Base-by-base conservation (phyloP, 2,888 invertebrate species). In the Pandemis heparana region DNA sequence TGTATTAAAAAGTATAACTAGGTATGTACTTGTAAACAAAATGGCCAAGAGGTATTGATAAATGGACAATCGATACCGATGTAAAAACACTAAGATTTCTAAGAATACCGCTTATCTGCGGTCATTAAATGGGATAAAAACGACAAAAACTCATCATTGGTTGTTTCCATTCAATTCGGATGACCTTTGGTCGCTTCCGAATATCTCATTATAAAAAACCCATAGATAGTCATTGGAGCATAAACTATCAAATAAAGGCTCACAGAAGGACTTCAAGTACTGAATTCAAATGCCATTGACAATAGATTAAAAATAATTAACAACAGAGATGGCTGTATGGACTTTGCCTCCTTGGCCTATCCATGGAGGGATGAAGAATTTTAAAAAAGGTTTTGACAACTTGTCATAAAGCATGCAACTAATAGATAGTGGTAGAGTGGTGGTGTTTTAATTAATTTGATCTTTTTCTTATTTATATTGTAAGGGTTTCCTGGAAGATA, bases 111-210 rank as follows among this genome's bases (percentile, higher is more conserved):
- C 38, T 53, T n/a, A 56, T 63, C 56, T 32, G 71, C 61, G 62
- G 72, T 72, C 43, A 8, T 53, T 18, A n/a, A n/a, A 53, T 16
- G 9, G 8, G 7, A 18, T 62, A 62, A 62, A 70, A 32, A 53
- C 10, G 51, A 53, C 39, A 51, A 51, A 62, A 46, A 14, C 5
- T 51, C 39, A 61, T 62, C 32, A 46, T n/a, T 48, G 38, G 8
- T 48, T 38, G 53, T 8, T 18, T 18, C 16, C 53, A 18, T 53
- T 53, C 53, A 53, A 53, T 53, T 16, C 18, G 9, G 7, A 53
- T 53, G 53, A 53, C 16, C 46, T 38, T 38, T 32, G 9, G 14
- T 18, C 39, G 64, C 68, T 73, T 73, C 73, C 68, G 68, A 64
- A 59, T 59, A 41, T 12, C 6, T 18, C 18, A 18, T 53, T 53